These are phyloP conservation scores for Clarias magur DNA, from an alignment of 2,113 vertebrate species.

Conservation along the genomic window DNA sequence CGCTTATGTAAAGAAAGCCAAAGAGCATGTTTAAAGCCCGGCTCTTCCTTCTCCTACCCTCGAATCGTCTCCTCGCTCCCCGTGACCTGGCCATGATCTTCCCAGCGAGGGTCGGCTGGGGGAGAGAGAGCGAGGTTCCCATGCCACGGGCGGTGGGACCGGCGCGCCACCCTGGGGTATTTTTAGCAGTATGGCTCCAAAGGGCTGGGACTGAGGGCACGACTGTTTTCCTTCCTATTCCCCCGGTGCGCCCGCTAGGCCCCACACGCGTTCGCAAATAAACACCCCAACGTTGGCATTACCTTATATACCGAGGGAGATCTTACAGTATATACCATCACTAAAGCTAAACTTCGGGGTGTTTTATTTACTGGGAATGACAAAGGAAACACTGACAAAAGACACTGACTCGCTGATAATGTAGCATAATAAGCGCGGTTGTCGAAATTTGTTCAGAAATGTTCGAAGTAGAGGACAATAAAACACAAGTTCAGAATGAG, in stretches of 20 bases:
- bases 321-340: background rate
- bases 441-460: background rate
- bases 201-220: constrained; percentile 82
- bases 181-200: constrained; percentile 85
- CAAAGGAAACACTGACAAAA: background rate
- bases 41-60: background rate
- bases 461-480: background rate
- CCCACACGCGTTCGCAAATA: constrained; percentile 80
- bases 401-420: background rate
- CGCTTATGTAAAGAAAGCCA: constrained; percentile 34
- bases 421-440: background rate
- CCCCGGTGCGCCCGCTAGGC: constrained; percentile 78
- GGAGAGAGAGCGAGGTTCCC: constrained; percentile 82
- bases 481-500: background rate
- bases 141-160: constrained; percentile 91
- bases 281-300: constrained; percentile 72
- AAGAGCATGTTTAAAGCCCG: background rate
- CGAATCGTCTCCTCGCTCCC: constrained; percentile 37
- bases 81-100: constrained; percentile 59
- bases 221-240: constrained; percentile 97
- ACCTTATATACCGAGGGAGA: background rate
- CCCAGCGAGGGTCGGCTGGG: constrained; percentile 66
- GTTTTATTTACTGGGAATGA: background rate
- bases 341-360: background rate
- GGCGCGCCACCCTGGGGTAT: constrained; percentile 82